phyloP scores from a whole-genome alignment of 2,888 invertebrate genomes.

The Melinaea marsaeus region DNA sequence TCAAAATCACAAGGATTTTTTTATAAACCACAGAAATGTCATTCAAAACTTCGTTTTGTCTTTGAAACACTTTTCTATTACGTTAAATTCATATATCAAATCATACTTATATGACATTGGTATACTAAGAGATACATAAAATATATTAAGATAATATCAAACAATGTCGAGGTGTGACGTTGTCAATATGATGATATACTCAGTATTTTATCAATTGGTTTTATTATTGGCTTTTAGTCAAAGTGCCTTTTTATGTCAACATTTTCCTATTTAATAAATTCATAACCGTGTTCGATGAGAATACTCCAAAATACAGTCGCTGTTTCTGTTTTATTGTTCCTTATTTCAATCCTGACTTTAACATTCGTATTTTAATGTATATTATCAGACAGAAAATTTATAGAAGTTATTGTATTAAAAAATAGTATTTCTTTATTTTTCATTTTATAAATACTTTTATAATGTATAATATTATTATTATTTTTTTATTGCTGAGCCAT shows the following conservation, averaged over 20 bases:
- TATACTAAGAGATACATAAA: background rate
- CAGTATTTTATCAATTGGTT: slow-evolving; percentile 3
- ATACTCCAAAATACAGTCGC: background rate
- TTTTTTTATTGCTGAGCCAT: too few species aligned
- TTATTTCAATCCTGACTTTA: too few species aligned
- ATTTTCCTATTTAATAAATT: background rate
- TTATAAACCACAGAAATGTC: too few species aligned
- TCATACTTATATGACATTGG: background rate
- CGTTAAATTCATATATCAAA: background rate
- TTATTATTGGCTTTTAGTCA: background rate
- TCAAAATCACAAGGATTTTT: background rate
- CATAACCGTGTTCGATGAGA: background rate
- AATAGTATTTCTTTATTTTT: too few species aligned
- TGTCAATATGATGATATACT: background rate
- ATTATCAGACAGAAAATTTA: too few species aligned
- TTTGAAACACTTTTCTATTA: background rate
- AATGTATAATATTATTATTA: too few species aligned
- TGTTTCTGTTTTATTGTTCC: too few species aligned
- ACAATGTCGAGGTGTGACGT: slow-evolving; percentile 3
- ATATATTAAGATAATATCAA: background rate
- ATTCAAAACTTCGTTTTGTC: background rate
- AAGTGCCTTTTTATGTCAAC: slow-evolving; percentile 3
- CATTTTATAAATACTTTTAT: too few species aligned
- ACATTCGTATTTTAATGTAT: too few species aligned
- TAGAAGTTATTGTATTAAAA: too few species aligned